A percentile compares a stretch with the other conserved stretches of the same genome.
Evolutionary conservation across 30 jellyfish, hydroid and myxozoan genomes (phyloP).

Genomic region (Nemopilema nomurai): DNA sequence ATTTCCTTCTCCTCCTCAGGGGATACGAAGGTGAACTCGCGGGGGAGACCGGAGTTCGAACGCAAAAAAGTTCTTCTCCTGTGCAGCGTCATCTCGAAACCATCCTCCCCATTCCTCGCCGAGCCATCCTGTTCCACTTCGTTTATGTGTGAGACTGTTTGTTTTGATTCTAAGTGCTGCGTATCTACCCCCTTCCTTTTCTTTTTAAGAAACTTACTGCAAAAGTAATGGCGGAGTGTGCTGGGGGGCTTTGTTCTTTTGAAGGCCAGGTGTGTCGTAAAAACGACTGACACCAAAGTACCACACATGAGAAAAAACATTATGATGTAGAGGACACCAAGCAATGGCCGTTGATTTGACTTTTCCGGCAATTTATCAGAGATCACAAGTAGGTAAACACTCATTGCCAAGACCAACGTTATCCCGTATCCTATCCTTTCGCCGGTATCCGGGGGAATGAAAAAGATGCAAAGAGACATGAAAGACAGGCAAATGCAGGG

Average conservation of each 20-base stretch:
- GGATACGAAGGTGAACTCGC: slow-evolving; percentile 15
- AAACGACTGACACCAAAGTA: slow-evolving; percentile 36
- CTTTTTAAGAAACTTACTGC: slow-evolving; percentile 22
- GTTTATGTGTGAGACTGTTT: neutral
- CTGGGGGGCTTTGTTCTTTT: slow-evolving; percentile 58
- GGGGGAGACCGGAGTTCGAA: neutral
- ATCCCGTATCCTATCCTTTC: slow-evolving; percentile 37
- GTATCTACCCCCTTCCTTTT: slow-evolving; percentile 1
- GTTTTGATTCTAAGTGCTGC: neutral
- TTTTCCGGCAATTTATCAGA: slow-evolving; percentile 76
- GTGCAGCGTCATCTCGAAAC: slow-evolving; percentile 12
- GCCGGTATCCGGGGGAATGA: slow-evolving; percentile 28
- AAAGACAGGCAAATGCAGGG: slow-evolving; percentile 60
- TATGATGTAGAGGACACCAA: slow-evolving; percentile 59
- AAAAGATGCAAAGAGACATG: slow-evolving; percentile 49
- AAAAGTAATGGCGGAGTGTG: slow-evolving; percentile 21
- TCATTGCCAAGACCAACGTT: slow-evolving; percentile 70
- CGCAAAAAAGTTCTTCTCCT: slow-evolving; percentile 20
- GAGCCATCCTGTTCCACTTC: neutral
- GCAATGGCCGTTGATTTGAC: slow-evolving; percentile 58
- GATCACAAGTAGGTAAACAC: slow-evolving; percentile 67
- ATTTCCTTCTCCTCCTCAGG: slow-evolving; percentile 53
- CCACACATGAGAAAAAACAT: slow-evolving; percentile 45
- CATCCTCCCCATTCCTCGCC: neutral
- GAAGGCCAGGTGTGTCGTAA: slow-evolving; percentile 46